Evolutionary conservation across 2,113 vertebrate genomes (phyloP).

Genomic region (Atlantisia rogersi): DNA sequence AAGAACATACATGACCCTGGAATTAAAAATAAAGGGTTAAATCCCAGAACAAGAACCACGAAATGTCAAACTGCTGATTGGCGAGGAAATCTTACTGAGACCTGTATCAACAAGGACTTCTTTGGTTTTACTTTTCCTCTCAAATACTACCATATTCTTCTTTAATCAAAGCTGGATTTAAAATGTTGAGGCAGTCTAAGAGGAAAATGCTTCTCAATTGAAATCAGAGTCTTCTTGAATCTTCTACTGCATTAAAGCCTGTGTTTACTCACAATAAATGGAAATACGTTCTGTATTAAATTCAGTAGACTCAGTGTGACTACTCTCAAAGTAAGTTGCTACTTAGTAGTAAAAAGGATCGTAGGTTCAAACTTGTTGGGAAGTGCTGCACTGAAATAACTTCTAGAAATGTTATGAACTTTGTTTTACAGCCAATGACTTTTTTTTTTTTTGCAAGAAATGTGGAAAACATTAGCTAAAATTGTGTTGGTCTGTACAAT

Average conservation of each 20-base stretch:
- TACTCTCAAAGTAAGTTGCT: neutral
- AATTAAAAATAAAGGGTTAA: neutral
- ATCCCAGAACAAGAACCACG: neutral
- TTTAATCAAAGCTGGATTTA: neutral
- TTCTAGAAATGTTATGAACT: slow-evolving; percentile 38
- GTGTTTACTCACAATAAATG: neutral
- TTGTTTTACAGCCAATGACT: slow-evolving; percentile 7
- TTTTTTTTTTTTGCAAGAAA: slow-evolving; percentile 66
- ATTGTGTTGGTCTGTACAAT: slow-evolving; percentile 85
- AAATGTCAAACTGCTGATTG: neutral
- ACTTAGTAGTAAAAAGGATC: neutral
- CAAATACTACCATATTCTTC: neutral
- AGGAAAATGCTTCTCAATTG: neutral
- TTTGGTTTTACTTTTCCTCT: neutral
- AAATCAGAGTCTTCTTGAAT: neutral
- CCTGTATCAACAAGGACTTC: neutral
- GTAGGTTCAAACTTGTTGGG: neutral
- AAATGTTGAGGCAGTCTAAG: neutral
- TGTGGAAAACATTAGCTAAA: slow-evolving; percentile 86
- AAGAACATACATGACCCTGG: neutral
- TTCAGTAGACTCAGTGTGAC: neutral
- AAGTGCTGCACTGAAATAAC: slow-evolving; percentile 18
- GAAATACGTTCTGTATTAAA: neutral
- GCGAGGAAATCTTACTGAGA: neutral
- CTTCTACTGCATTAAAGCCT: neutral